phyloP scores from a whole-genome alignment of 2,797 vertebrate genomes.

The Scomberomorus guttatus region DNA sequence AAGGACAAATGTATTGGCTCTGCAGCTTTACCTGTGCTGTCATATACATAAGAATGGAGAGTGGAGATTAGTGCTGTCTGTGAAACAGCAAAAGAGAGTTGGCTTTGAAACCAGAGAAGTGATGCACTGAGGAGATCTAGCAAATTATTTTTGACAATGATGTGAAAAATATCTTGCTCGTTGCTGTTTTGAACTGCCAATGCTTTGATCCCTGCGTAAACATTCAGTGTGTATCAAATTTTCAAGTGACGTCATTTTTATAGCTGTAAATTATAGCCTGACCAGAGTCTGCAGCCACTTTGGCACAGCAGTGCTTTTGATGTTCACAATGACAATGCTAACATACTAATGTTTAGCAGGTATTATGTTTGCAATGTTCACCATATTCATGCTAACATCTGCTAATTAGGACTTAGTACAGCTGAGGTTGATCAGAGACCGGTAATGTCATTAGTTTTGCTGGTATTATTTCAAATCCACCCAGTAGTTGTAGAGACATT shows the following conservation, averaged over 20 bases:
- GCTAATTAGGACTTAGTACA: too few relatives aligned
- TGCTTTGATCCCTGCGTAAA: slow-evolving; percentile 26
- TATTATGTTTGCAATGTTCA: too few relatives aligned
- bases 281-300: too few relatives aligned
- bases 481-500: too few relatives aligned
- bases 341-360: too few relatives aligned
- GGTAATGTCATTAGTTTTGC: too few relatives aligned
- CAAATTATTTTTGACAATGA: slow-evolving; percentile 30
- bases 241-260: neutral
- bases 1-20: slow-evolving; percentile 78
- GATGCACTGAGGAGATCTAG: slow-evolving; percentile 33
- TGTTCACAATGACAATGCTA: too few relatives aligned
- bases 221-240: slow-evolving; percentile 18
- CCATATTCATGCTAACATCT: too few relatives aligned
- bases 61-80: slow-evolving; percentile 40
- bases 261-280: slow-evolving; percentile 3
- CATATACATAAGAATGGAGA: slow-evolving; percentile 56
- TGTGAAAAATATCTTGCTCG: slow-evolving; percentile 25
- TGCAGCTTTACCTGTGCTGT: slow-evolving; percentile 65
- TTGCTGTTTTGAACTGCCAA: slow-evolving; percentile 14
- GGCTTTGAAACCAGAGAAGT: slow-evolving; percentile 26
- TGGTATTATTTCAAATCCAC: too few relatives aligned
- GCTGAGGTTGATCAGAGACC: too few relatives aligned
- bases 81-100: slow-evolving; percentile 15
- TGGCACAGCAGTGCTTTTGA: too few relatives aligned